Base-by-base conservation (phyloP, 2,113 vertebrate species). In the Gymnarchus niloticus region DNA sequence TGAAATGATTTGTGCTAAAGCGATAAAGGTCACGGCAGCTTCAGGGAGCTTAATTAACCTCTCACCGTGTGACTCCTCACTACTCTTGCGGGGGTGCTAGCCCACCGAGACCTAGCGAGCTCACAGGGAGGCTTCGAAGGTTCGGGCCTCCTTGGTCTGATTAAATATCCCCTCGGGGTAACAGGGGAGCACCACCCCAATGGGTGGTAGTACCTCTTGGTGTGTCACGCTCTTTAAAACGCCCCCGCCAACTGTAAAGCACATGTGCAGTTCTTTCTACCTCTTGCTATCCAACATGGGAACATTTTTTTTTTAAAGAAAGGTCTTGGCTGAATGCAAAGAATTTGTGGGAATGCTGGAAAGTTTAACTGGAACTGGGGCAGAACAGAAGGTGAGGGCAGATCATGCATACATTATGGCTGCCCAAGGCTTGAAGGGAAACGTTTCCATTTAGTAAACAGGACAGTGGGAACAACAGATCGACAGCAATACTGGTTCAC, bases 41-140 rank as follows among this genome's bases (percentile, higher is more conserved):
- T 92, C 90, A 91, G 92, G 91, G 93, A 92, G 93, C 93, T 94
- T 95, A 92, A 95, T 95, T 95, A 95, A 95, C 94, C 94, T 94
- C 91, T 88, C 88, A 91, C 93, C 91, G 92, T 91, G 89, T 91
- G 91, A 88, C 88, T 89, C 91, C 91, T 92, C 92, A 92, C 93
- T 93, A 93, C 92, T 92, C 92, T 92, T 91, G 92, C 92, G 91
- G 92, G 91, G 93, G 89, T 87, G 8, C 8, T 46, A n/a, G 23
- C 80, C 56, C 25, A 49, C 46, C 54, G 17, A 23, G 2, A 51
- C 57, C 52, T 25, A 28, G 17, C 41, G 25, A 8, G 14, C 51
- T 84, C 81, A 83, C 14, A 69, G 52, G n/a, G 44, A 12, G 4
- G 57, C 23, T 57, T 84, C 57, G 23, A 23, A 19, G 41, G 76